Evolutionary conservation across 2,888 invertebrate species (phyloP), one percentile per base, ranked within the genome.

Genomic region (Latheticus oryzae): DNA sequence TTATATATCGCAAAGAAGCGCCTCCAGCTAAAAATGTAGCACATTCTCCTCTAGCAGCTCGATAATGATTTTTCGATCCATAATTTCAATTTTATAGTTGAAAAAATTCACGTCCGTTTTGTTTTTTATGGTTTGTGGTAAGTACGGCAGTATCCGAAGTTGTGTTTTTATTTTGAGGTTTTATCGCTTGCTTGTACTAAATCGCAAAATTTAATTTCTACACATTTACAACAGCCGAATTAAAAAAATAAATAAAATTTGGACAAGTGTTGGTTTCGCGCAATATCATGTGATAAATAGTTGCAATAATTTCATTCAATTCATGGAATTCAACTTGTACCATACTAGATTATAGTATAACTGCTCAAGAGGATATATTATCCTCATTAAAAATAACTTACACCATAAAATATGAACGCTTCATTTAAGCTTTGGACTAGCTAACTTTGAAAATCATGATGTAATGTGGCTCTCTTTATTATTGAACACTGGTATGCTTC

Each of bases 341-440:
- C 19, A 61, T 56, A 61, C 61, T 68, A 67, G 64, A 69, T 69
- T 68, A 70, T 64, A 65, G 50, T 50, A n/a, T n/a, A 61, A 64
- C 47, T 58, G 62, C 64, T 60, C 52, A 61, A 51, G 59, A 42
- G 65, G 56, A 67, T 63, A 62, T 66, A 65, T 64, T 60, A 61
- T 43, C 57, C 62, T 72, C 66, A 68, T 69, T 71, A 71, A 72
- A 72, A 71, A 69, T 71, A 67, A 72, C 67, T 69, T 64, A 64
- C 61, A 60, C 60, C 51, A 54, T 64, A 64, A 69, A 68, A 69
- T 68, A 67, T 64, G 64, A 60, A 65, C 61, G 69, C 62, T 68
- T 70, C 68, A 65, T 65, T 65, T 63, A 61, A 60, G 58, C 59
- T 35, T 52, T 50, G 38, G 53, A 59, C 54, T 37, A 55, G 54